Evolutionary conservation across 2,797 vertebrate genomes (phyloP).

Genomic region (Poeciliopsis turneri): DNA sequence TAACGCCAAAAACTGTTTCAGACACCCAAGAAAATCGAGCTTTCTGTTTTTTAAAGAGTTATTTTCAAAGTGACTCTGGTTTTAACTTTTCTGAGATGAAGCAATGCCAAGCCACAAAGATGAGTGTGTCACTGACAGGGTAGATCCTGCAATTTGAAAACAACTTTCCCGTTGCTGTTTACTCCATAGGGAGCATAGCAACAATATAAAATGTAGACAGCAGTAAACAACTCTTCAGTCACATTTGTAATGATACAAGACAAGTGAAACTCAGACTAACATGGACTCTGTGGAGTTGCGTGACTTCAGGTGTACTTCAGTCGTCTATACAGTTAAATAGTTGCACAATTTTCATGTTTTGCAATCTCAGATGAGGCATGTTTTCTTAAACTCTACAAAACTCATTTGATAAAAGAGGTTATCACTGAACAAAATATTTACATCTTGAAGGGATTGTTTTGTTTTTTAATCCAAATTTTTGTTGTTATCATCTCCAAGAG

Average conservation of each 20-base stretch:
- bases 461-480: slow-evolving; percentile 40
- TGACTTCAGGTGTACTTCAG: not conserved
- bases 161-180: slow-evolving; percentile 32
- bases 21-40: not conserved
- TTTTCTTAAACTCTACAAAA: slow-evolving; percentile 36
- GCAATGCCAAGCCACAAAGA: slow-evolving; percentile 7
- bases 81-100: not conserved
- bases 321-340: not conserved
- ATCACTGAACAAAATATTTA: slow-evolving; percentile 41
- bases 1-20: not conserved
- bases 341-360: not conserved
- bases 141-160: slow-evolving; percentile 24
- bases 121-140: slow-evolving; percentile 18
- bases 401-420: slow-evolving; percentile 43
- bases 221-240: slow-evolving; percentile 26
- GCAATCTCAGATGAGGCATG: slow-evolving; percentile 11
- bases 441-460: slow-evolving; percentile 25
- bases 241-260: not conserved
- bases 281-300: not conserved
- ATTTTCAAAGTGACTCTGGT: slow-evolving; percentile 4
- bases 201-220: slow-evolving; percentile 37
- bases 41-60: not conserved
- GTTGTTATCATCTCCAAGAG: slow-evolving; percentile 26
- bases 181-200: slow-evolving; percentile 12
- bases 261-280: not conserved